Evolutionary conservation across 2,888 invertebrate genomes (phyloP).

Genomic region (Protophormia terraenovae): DNA sequence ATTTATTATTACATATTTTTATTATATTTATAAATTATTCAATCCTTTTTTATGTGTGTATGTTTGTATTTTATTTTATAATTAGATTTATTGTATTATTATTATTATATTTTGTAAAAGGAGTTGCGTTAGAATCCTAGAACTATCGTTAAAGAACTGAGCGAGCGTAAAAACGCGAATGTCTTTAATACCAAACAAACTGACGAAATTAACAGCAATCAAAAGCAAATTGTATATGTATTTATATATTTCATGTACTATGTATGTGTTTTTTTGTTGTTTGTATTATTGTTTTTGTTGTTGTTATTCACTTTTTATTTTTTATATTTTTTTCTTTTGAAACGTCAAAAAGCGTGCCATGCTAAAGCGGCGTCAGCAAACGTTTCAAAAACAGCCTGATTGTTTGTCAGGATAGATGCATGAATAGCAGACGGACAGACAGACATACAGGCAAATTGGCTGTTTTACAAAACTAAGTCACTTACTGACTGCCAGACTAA

Average conservation of each 20-base stretch:
- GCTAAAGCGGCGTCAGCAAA: conserved; percentile 49
- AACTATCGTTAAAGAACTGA: conserved; percentile 79
- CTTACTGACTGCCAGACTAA: background rate
- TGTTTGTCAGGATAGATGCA: conserved; percentile 40
- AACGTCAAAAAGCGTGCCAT: conserved; percentile 60
- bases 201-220: conserved; percentile 64
- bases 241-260: background rate
- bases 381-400: conserved; percentile 23
- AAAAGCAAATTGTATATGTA: conserved; percentile 45
- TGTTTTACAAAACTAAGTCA: too few relatives aligned
- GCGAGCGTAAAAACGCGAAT: conserved; percentile 76
- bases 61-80: conserved; percentile 25
- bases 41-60: background rate
- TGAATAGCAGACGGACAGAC: background rate
- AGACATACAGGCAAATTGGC: background rate
- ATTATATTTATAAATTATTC: background rate
- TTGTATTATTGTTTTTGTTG: background rate
- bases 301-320: background rate
- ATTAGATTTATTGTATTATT: background rate
- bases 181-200: conserved; percentile 70
- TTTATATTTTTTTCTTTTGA: conserved; percentile 10
- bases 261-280: conserved; percentile 3
- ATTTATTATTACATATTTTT: conserved; percentile 2
- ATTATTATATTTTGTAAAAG: conserved; percentile 20
- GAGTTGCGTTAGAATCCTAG: conserved; percentile 79